phyloP scores from a whole-genome alignment of 2,888 invertebrate genomes.

The Synanthedon andrenaeformis region DNA sequence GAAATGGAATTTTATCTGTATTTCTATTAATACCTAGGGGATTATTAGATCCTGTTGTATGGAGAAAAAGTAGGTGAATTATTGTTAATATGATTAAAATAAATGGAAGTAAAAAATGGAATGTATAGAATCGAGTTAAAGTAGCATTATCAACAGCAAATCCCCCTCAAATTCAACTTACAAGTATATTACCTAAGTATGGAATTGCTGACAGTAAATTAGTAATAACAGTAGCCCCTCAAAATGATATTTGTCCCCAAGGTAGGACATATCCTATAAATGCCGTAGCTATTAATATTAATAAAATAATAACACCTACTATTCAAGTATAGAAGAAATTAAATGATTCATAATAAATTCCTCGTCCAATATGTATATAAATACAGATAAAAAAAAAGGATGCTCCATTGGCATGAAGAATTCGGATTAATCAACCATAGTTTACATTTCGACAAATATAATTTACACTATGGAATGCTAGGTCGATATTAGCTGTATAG shows the following conservation, averaged over 20 bases:
- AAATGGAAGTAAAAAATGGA: constrained; percentile 81
- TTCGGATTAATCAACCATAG: constrained; percentile 75
- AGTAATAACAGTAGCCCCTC: constrained; percentile 85
- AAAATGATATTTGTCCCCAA: constrained; percentile 86
- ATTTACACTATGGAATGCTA: constrained; percentile 75
- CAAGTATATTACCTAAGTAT: constrained; percentile 72
- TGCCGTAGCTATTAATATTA: constrained; percentile 77
- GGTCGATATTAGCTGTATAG: constrained; percentile 72
- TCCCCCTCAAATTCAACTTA: constrained; percentile 81
- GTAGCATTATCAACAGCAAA: constrained; percentile 81
- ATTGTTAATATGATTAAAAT: constrained; percentile 71
- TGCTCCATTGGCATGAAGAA: constrained; percentile 77
- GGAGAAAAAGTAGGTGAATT: constrained; percentile 76
- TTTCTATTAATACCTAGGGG: constrained; percentile 75
- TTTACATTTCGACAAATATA: constrained; percentile 80
- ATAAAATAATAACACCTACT: constrained; percentile 74
- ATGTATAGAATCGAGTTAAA: constrained; percentile 80
- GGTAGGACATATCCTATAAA: constrained; percentile 84
- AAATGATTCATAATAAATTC: constrained; percentile 63
- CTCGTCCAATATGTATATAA: constrained; percentile 77
- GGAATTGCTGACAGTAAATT: constrained; percentile 80
- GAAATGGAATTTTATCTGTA: constrained; percentile 77
- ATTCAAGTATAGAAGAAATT: constrained; percentile 72
- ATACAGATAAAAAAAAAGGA: constrained; percentile 80
- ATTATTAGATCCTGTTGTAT: constrained; percentile 77